Conservation (phyloP, 2,113 vertebrate species). For the Cisticola juncidis region DNA sequence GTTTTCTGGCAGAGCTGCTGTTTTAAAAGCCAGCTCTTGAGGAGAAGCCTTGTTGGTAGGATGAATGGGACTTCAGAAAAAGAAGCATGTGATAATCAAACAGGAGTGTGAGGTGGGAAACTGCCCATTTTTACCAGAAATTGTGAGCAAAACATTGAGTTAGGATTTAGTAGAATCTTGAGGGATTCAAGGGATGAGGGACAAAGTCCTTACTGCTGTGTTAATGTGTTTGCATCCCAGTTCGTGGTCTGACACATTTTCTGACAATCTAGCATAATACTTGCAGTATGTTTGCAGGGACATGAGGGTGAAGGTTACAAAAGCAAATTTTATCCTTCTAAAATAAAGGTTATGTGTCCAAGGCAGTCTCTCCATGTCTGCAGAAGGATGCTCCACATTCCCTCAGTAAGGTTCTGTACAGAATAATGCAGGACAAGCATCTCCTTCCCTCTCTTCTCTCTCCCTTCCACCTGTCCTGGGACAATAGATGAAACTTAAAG, state of each 20-base stretch:
- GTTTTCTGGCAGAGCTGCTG: background rate
- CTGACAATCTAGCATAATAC: background rate
- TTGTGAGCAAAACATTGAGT: background rate
- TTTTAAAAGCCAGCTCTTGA: background rate
- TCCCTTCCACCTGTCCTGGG: background rate
- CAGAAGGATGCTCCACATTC: background rate
- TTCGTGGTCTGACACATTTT: background rate
- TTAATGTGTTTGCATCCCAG: background rate
- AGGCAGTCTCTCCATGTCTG: background rate
- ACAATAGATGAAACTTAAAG: background rate
- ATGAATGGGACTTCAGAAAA: background rate
- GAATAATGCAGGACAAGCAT: background rate
- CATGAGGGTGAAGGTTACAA: background rate
- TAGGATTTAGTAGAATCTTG: background rate
- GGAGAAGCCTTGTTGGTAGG: background rate
- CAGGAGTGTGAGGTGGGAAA: background rate
- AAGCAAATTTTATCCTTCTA: background rate
- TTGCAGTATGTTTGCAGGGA: background rate
- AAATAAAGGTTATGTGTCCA: background rate
- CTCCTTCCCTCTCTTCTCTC: background rate
- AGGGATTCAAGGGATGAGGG: background rate
- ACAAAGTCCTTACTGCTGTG: background rate
- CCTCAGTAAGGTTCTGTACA: background rate
- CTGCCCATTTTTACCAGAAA: background rate
- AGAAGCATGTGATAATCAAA: background rate